phyloP scores from a whole-genome alignment of 2,113 vertebrate species.

The Talpa occidentalis region DNA sequence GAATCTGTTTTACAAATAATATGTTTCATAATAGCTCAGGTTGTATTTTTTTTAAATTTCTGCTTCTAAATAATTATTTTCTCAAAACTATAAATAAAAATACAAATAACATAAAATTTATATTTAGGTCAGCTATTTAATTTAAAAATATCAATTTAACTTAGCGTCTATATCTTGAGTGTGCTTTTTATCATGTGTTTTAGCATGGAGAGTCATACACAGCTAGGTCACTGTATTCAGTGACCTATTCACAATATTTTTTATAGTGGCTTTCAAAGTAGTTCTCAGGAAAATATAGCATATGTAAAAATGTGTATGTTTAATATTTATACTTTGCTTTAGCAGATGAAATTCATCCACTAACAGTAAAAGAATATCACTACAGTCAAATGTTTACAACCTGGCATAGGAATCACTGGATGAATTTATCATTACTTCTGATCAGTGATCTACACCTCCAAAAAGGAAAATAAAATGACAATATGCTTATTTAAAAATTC shows the following conservation, averaged over 20 bases:
- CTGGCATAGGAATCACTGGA: neutral
- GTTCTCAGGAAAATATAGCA: neutral
- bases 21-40: neutral
- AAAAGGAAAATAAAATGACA: neutral
- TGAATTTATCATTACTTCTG: neutral
- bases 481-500: neutral
- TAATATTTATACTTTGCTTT: neutral
- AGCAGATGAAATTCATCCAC: neutral
- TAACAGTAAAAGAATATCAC: neutral
- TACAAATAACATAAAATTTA: neutral
- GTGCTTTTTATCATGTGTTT: neutral
- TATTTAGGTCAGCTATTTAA: neutral
- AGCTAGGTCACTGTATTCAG: neutral
- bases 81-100: neutral
- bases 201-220: neutral
- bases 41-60: neutral
- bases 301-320: neutral
- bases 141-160: neutral
- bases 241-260: constrained; percentile 5
- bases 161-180: neutral
- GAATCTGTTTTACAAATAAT: neutral
- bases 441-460: neutral
- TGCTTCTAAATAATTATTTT: neutral
- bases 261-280: neutral
- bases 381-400: neutral